Evolutionary conservation across 2,888 invertebrate genomes (phyloP), one percentile per base, ranked within the genome.

Genomic region (Drosophila conformis): DNA sequence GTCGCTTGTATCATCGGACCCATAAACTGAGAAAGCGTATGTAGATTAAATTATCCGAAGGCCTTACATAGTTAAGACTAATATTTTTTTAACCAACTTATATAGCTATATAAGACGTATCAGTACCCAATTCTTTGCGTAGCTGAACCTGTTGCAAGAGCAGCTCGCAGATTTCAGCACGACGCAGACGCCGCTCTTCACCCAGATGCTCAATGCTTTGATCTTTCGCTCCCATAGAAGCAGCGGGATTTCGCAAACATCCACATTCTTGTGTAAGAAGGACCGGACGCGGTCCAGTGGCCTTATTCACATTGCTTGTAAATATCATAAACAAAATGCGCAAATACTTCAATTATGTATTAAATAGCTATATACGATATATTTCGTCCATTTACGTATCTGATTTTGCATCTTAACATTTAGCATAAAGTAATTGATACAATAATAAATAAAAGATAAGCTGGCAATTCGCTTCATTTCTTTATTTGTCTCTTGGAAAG

Each of bases 161-260:
- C 1, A 94, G 83, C 46, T 93, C 91, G 15, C 92, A 82, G n/a
- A 94, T 93, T 70, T 93, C 92, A 4, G 91, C 90, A 66, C 93
- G 93, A 2, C 93, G 89, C n/a, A 80, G 65, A 18, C 95, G 95
- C 8, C 95, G 94, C 35, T 94, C 94, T 68, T 95, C 94, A 40
- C 94, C 94, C 86, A 95, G 93, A 57, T 94, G 93, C 58, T 94
- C 94, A 31, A 97, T 90, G 38, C 94, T 94, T 68, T 95, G 94
- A 56, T 94, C 94, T 58, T 94, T 2, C 94, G 94, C 10, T 96
- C 93, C 69, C 95, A 94, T 52, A 94, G 87, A n/a, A 92, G 77
- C 13, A 94, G 80, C 0, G 94, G 93, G 46, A 93, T 80, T 42
- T 91, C 81, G 2, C 84, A 84, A 13, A 92, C 73, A 21, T 80